A percentile compares a stretch with the other conserved stretches of the same genome.
Conservation (phyloP, 1,140 invertebrate genomes). For the Stegodyphus mimosarum region DNA sequence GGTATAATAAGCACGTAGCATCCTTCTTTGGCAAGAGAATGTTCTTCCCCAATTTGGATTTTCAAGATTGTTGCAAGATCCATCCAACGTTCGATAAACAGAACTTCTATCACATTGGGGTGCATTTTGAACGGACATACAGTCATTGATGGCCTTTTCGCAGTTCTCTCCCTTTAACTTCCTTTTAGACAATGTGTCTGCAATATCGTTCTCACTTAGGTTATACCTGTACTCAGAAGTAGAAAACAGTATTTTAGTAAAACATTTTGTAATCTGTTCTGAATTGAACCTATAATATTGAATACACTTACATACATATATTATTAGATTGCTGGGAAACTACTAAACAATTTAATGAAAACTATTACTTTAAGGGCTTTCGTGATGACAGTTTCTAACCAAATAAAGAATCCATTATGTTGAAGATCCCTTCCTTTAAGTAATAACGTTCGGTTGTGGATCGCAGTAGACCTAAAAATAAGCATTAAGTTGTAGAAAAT, state of each 20-base stretch:
- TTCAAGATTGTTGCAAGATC: slow-evolving; percentile 90
- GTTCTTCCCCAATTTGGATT: slow-evolving; percentile 85
- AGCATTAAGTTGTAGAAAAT: too few species aligned
- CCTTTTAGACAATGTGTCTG: not conserved
- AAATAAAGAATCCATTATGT: too few species aligned
- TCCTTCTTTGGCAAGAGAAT: not conserved
- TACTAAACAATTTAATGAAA: not conserved
- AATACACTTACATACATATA: not conserved
- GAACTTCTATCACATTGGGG: slow-evolving; percentile 69
- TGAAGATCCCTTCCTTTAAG: too few species aligned
- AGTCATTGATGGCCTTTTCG: not conserved
- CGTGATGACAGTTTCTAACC: too few species aligned
- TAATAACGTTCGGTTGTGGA: too few species aligned
- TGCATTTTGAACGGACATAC: not conserved
- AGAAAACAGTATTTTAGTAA: not conserved
- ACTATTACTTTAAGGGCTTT: too few species aligned
- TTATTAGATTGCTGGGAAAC: not conserved
- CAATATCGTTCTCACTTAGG: not conserved
- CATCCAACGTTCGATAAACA: slow-evolving; percentile 78
- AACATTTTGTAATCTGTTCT: not conserved
- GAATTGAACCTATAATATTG: not conserved
- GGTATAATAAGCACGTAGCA: not conserved
- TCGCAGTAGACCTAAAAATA: too few species aligned
- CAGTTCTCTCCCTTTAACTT: not conserved
- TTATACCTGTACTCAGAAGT: not conserved